Evolutionary conservation across 2,113 vertebrate species (phyloP).

Genomic region (Cepphus grylle): DNA sequence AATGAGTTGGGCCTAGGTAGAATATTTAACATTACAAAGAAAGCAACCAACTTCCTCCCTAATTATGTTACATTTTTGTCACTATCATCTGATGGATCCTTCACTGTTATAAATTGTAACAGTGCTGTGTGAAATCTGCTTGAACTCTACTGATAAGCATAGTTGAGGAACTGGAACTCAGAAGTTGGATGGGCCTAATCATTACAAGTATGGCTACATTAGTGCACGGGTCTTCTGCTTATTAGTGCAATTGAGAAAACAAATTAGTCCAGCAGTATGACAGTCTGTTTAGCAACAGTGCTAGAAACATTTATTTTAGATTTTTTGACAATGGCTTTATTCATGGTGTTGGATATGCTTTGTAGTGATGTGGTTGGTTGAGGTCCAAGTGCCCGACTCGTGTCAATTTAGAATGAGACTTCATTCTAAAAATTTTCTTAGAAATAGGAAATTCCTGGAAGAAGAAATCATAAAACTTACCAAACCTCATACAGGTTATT

Average conservation of each 20-base stretch:
- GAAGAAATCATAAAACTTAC: neutral
- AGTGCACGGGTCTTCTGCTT: neutral
- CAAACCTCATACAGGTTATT: neutral
- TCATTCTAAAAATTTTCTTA: neutral
- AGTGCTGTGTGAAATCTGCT: neutral
- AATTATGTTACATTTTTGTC: neutral
- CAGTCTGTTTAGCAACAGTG: neutral
- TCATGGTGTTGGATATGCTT: neutral
- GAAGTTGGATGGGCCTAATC: neutral
- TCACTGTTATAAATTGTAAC: neutral
- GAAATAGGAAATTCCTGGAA: neutral
- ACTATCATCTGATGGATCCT: neutral
- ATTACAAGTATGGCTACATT: neutral
- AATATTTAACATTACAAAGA: slow-evolving; percentile 1
- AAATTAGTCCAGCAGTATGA: neutral
- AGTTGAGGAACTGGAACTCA: neutral
- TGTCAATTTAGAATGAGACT: neutral
- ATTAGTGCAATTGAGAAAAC: neutral
- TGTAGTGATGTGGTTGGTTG: neutral
- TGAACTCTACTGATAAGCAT: neutral
- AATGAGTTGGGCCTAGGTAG: neutral
- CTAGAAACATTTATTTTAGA: neutral
- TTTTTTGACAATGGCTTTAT: neutral
- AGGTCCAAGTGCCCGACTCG: neutral
- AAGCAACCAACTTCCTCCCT: neutral